Base-by-base conservation (phyloP, 2,888 invertebrate species). In the Eupithecia dodoneata region DNA sequence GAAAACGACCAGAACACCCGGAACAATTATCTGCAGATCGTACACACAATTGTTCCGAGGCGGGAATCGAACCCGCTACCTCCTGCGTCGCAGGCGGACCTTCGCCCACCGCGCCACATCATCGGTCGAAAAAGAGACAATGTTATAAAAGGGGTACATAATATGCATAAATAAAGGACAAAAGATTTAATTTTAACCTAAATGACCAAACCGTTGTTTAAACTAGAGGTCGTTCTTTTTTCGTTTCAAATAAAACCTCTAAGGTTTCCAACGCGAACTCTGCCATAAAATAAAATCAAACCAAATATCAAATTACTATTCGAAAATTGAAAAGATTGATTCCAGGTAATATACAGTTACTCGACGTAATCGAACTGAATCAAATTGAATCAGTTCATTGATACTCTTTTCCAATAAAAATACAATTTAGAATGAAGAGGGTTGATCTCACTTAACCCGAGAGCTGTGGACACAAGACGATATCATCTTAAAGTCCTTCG, bases 281-380 rank as follows among this genome's bases (percentile, higher is more conserved):
- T 52, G 3, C 55, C 7, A n/a, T 55, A 7, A 55, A 55, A 55
- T n/a, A 55, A n/a, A n/a, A 55, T 3, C 55, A 55, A 55, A 55
- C 55, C 0, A 2, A 55, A 55, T 55, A 55, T n/a, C 55, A n/a
- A 55, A 55, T 55, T 55, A n/a, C 55, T n/a, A 55, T n/a, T 55
- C 9, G n/a, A 55, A 55, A 55, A 55, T 55, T 15, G 6, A 55
- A n/a, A 55, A 9, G n/a, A 55, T 55, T 55, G n/a, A 1, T 55
- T n/a, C 7, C 55, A n/a, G 3, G n/a, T 55, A 55, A 55, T 55
- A 55, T 55, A 49, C 52, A n/a, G 52, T 52, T 55, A 55, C 55
- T 55, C 55, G 55, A 69, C 69, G 42, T 44, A 69, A 69, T 45
- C 44, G n/a, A 69, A 44, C 18, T 67, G 67, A 67, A 67, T n/a